Evolutionary conservation across 2,797 vertebrate species (phyloP), one percentile per base, ranked within the genome.

Genomic region (Molothrus aeneus): DNA sequence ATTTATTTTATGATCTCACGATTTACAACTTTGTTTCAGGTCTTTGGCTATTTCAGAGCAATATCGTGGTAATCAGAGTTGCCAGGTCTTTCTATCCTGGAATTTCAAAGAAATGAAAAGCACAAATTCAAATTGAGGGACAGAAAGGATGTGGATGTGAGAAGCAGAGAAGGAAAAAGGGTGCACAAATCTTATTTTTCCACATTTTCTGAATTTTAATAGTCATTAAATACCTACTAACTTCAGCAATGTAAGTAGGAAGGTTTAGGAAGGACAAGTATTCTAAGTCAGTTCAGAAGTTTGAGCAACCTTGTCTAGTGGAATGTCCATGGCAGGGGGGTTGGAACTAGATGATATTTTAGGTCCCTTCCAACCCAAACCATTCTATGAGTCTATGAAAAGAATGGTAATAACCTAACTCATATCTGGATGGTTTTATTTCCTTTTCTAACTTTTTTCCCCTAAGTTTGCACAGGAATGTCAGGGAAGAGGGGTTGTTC

Each of bases 261-360:
- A 56, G 9, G 24, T 43, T 69, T 56, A 69, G 36, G 24, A 48
- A 75, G 13, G 42, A 43, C 69, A 63, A 50, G 1, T 10, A 36
- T 43, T 56, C 42, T 56, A 70, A 70, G 9, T 3, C 11, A 21
- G 9, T 43, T 43, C 1, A 1, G 43, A 77, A 89, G n/a, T 50
- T 56, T 56, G 11, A 75, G 28, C 24, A 63, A 42, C 7, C 11
- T 36, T 31, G 10, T 75, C 16, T 56, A 69, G 32, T 43, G 32
- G 32, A 43, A 32, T 12, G 9, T 36, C 15, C 2, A 11, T 28
- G 26, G 19, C 26, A 42, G 4, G 3, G 4, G 29, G 2, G 1
- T 8, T 81, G 26, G 26, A 63, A 50, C 12, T 36, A 32, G 15
- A 24, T 14, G 5, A 34, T 13, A 10, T 56, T 36, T 61, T 28